Conservation (phyloP, 2,888 invertebrate genomes). For the Achlya flavicornis region DNA sequence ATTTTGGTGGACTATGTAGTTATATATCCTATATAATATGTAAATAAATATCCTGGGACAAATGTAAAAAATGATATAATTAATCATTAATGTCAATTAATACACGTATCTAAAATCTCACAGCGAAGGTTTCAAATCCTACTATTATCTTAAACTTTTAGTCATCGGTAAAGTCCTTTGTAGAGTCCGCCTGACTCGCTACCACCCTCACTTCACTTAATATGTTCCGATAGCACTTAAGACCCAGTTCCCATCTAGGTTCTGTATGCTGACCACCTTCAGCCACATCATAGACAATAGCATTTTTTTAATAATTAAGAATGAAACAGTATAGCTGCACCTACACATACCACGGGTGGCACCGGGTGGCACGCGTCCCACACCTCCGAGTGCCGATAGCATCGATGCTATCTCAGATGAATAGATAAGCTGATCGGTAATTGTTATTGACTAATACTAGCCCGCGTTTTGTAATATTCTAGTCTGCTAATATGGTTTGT, state of each 20-base stretch:
- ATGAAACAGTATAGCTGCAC: background rate
- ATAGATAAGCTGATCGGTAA: background rate
- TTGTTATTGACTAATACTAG: background rate
- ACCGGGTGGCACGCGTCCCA: background rate
- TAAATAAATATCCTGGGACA: no score
- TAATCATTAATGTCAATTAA: no score
- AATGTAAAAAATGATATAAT: no score
- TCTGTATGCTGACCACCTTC: background rate
- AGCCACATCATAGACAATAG: background rate
- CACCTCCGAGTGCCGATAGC: background rate
- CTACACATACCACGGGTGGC: background rate
- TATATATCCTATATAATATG: background rate
- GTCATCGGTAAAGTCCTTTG: no score
- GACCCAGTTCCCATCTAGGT: background rate
- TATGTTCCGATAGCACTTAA: no score
- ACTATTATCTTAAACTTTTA: no score
- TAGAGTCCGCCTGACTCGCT: no score
- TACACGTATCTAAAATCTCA: no score
- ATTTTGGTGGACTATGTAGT: no score
- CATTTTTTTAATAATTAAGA: background rate
- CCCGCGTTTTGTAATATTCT: background rate
- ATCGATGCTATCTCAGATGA: background rate
- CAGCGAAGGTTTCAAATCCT: no score
- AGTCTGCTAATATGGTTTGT: no score
- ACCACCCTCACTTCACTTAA: no score